Conservation (phyloP, 2,888 invertebrate species). For the Drosophila yooni region DNA sequence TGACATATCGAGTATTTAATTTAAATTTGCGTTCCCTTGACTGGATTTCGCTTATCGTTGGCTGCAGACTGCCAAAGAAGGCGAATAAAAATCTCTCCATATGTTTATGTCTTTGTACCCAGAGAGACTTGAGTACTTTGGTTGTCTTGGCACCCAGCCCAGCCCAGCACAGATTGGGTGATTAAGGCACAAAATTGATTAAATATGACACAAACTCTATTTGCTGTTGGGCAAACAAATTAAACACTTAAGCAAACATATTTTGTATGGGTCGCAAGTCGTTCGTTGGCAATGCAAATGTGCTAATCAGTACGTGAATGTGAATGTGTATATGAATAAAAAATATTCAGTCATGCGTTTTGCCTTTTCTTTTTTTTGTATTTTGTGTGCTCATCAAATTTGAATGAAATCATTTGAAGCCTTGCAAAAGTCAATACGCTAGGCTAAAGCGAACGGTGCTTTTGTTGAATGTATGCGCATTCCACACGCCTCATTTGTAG, state of each 20-base stretch:
- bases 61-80: not conserved
- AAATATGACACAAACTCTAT: not conserved
- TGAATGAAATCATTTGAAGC: constrained; percentile 54
- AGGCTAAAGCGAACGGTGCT: constrained; percentile 27
- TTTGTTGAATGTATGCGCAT: constrained; percentile 38
- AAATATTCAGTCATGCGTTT: constrained; percentile 39
- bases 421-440: constrained; percentile 49
- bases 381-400: constrained; percentile 44
- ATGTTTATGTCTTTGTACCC: not conserved
- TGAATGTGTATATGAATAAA: constrained; percentile 16
- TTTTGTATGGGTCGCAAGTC: constrained; percentile 5
- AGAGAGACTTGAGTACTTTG: not conserved
- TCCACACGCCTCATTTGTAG: constrained; percentile 38
- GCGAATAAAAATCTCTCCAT: not conserved
- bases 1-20: not conserved
- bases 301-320: constrained; percentile 31
- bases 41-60: not conserved
- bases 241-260: constrained; percentile 1
- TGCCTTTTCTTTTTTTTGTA: not conserved
- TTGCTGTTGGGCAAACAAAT: constrained; percentile 21
- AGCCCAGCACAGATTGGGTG: not conserved
- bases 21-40: constrained; percentile 1
- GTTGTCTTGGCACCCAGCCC: not conserved
- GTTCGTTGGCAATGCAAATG: constrained; percentile 4
- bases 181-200: not conserved